These are phyloP conservation scores for Murina feae DNA, from an alignment of 2,113 vertebrate species.

Conservation along the genomic window DNA sequence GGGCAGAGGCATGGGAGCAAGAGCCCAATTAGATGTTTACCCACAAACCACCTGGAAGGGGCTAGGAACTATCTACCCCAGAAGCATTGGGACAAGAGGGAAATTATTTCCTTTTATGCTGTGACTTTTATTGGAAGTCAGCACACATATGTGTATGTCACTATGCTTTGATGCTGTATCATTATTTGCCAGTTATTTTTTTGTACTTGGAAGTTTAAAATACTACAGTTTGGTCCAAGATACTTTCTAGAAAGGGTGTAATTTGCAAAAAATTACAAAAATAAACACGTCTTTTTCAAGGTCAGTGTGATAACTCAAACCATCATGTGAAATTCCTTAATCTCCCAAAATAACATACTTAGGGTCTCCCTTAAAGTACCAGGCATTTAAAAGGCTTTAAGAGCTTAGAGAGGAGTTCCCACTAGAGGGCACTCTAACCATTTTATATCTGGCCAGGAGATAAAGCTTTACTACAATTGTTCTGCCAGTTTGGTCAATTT, in stretches of 20 bases:
- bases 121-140: background rate
- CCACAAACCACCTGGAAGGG: background rate
- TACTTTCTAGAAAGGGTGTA: background rate
- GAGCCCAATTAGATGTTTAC: background rate
- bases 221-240: background rate
- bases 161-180: background rate
- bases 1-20: background rate
- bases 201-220: slow-evolving; percentile 23
- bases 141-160: background rate
- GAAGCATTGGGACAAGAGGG: background rate
- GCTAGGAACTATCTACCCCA: background rate
- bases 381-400: slow-evolving; percentile 23
- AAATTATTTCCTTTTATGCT: background rate
- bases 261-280: background rate
- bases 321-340: background rate
- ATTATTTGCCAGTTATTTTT: background rate
- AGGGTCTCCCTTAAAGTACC: background rate
- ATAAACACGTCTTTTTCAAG: background rate
- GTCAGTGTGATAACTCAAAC: slow-evolving; percentile 18
- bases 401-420: background rate
- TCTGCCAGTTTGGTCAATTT: too few species aligned
- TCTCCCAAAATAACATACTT: background rate
- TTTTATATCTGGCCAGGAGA: background rate
- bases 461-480: background rate
- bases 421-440: slow-evolving; percentile 64